These are phyloP conservation scores for Volucella bombylans DNA, from an alignment of 2,888 invertebrate genomes.

Conservation along the genomic window DNA sequence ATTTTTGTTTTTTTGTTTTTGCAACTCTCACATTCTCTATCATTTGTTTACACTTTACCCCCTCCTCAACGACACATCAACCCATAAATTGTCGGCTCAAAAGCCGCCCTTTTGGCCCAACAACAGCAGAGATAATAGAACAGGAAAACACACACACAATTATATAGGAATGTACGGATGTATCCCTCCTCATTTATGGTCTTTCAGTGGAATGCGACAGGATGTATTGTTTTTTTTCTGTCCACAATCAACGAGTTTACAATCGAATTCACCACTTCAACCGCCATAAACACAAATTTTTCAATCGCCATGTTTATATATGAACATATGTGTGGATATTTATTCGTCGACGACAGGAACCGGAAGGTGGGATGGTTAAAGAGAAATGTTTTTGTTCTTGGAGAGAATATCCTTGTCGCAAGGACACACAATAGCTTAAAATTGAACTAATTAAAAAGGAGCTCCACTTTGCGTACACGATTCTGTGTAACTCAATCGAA, in stretches of 20 bases:
- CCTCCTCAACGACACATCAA: constrained; percentile 16
- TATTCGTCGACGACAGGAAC: constrained; percentile 9
- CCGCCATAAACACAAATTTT: constrained; percentile 53
- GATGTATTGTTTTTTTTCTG: constrained; percentile 20
- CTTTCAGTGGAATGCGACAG: constrained; percentile 18
- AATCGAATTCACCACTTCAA: constrained; percentile 46
- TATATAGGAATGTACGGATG: not conserved
- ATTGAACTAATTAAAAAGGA: constrained; percentile 73
- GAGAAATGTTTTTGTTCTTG: not conserved
- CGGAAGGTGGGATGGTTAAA: too few relatives aligned
- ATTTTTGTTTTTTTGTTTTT: too few relatives aligned
- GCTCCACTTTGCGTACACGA: constrained; percentile 26
- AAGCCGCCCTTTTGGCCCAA: not conserved
- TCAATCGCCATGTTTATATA: constrained; percentile 61
- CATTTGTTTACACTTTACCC: constrained; percentile 61
- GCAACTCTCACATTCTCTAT: constrained; percentile 18
- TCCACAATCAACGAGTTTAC: constrained; percentile 1
- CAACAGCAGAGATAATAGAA: constrained; percentile 57
- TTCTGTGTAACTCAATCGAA: constrained; percentile 61
- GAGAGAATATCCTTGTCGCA: constrained; percentile 10
- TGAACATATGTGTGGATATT: constrained; percentile 7
- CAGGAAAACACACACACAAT: not conserved
- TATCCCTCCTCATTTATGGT: constrained; percentile 47
- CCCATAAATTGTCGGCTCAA: constrained; percentile 63
- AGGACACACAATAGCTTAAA: constrained; percentile 32